Evolutionary conservation across 2,888 invertebrate species (phyloP).

Genomic region (Hedya salicella): DNA sequence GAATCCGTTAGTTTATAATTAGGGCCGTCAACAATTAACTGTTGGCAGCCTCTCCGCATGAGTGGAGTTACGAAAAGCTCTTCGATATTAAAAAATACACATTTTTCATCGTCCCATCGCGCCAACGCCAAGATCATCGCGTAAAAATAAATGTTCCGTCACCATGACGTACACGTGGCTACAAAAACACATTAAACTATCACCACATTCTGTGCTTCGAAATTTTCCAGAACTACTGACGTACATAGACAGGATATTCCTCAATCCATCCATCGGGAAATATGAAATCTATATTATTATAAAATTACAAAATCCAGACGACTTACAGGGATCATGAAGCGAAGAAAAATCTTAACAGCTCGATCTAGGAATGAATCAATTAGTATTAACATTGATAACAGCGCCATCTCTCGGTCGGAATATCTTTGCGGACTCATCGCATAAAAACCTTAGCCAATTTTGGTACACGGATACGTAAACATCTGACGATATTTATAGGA

Average conservation of each 20-base stretch:
- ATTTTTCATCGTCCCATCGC: slow-evolving; percentile 60
- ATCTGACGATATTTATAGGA: no score
- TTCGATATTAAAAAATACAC: slow-evolving; percentile 47
- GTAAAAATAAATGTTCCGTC: slow-evolving; percentile 58
- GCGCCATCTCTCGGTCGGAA: no score
- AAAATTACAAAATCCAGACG: no score
- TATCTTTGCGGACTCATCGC: no score
- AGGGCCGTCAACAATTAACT: slow-evolving; percentile 58
- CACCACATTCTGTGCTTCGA: slow-evolving; percentile 31
- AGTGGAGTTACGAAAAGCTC: slow-evolving; percentile 39
- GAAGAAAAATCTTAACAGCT: no score
- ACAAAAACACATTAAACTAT: slow-evolving; percentile 46
- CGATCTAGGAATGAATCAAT: no score
- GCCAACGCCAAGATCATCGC: slow-evolving; percentile 55
- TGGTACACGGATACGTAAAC: no score
- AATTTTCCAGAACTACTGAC: slow-evolving; percentile 26
- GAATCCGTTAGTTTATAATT: slow-evolving; percentile 52
- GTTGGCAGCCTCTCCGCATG: slow-evolving; percentile 45
- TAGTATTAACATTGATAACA: no score
- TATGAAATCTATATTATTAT: no score
- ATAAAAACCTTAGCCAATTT: no score
- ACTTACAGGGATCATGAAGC: no score
- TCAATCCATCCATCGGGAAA: slow-evolving; percentile 1
- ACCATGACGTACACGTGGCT: slow-evolving; percentile 44
- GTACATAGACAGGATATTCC: slow-evolving; percentile 12